phyloP scores from a whole-genome alignment of 2,888 invertebrate species.

The Lomographa bimaculata region DNA sequence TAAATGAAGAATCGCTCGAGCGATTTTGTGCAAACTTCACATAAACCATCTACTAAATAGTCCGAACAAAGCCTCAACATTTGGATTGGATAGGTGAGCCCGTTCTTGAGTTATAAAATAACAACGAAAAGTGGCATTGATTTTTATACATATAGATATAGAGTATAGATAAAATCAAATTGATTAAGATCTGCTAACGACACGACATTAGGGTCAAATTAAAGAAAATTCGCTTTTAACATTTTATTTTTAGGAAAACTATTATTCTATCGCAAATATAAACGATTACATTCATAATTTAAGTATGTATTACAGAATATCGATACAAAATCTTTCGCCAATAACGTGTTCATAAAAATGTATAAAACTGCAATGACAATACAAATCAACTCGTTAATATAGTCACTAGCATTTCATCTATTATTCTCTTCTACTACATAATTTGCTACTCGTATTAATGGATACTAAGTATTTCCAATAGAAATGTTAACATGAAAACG shows the following conservation, averaged over 20 bases:
- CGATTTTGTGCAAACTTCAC: no score
- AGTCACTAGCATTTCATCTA: constrained; percentile 51
- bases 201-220: no score
- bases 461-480: constrained; percentile 25
- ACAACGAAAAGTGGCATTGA: no score
- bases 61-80: no score
- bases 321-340: constrained; percentile 70
- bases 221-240: constrained; percentile 30
- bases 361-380: constrained; percentile 66
- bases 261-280: constrained; percentile 67
- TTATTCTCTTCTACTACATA: constrained; percentile 35
- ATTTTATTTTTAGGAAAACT: constrained; percentile 65
- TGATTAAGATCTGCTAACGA: no score
- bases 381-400: constrained; percentile 41
- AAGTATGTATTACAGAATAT: constrained; percentile 57
- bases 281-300: constrained; percentile 71
- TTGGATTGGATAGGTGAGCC: no score
- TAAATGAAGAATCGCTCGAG: no score
- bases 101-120: no score
- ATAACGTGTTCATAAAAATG: constrained; percentile 72
- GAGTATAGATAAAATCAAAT: no score
- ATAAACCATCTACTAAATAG: no score
- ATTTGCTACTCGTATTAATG: constrained; percentile 27
- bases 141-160: no score
- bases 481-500: constrained; percentile 36